Conservation (phyloP, 1,140 invertebrate species). For the Pteromalus puparum region DNA sequence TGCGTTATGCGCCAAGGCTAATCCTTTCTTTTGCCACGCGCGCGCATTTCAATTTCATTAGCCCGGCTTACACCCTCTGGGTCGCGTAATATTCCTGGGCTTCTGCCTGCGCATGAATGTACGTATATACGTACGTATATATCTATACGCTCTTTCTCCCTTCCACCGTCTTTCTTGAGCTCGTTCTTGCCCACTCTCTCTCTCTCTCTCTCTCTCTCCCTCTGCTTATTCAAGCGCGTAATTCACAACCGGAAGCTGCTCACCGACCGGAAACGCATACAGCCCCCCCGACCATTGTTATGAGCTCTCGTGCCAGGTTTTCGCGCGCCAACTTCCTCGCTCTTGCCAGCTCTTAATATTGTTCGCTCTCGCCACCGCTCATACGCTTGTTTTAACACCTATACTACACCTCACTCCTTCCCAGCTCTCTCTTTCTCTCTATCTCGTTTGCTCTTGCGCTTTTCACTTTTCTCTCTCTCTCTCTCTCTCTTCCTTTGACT, state of each 20-base stretch:
- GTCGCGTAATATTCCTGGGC: slow-evolving; percentile 58
- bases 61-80: slow-evolving; percentile 62
- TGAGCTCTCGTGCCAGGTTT: slow-evolving; percentile 24
- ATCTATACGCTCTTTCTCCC: slow-evolving; percentile 47
- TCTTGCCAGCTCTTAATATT: slow-evolving; percentile 47
- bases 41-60: slow-evolving; percentile 74
- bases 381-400: slow-evolving; percentile 39
- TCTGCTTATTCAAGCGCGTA: slow-evolving; percentile 73
- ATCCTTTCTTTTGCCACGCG: slow-evolving; percentile 64
- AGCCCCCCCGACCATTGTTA: slow-evolving; percentile 33
- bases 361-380: background rate
- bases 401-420: background rate
- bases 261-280: slow-evolving; percentile 71
- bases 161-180: background rate
- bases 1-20: slow-evolving; percentile 52
- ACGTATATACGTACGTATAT: background rate
- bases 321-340: slow-evolving; percentile 19
- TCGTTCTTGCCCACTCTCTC: slow-evolving; percentile 38
- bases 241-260: slow-evolving; percentile 74
- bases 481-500: too few species aligned
- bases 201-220: slow-evolving; percentile 32
- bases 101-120: background rate
- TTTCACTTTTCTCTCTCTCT: slow-evolving; percentile 1
- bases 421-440: background rate
- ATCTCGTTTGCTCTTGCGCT: background rate